A percentile compares a stretch with the other conserved stretches of the same genome.
Evolutionary conservation across 2,113 vertebrate genomes (phyloP).

Genomic region (Nansenia antarctica): DNA sequence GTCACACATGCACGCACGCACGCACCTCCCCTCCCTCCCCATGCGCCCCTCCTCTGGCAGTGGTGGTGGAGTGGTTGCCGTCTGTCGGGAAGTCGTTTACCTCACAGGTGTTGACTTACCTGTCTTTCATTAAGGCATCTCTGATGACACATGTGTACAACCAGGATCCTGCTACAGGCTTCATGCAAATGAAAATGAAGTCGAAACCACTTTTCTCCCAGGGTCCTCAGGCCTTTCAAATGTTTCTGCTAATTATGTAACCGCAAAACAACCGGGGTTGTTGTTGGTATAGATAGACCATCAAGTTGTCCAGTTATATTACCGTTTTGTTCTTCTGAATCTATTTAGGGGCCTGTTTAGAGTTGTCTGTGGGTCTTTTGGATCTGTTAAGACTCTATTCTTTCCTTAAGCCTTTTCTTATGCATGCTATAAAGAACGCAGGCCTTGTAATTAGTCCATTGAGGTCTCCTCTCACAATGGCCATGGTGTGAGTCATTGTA

Average conservation of each 20-base stretch:
- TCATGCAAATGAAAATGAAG: conserved; percentile 10
- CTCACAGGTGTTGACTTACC: conserved; percentile 40
- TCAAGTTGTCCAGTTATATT: not conserved
- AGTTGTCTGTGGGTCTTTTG: not conserved
- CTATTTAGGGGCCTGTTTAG: not conserved
- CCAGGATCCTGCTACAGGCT: conserved; percentile 5
- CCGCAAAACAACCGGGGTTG: not conserved
- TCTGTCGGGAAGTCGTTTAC: conserved; percentile 34
- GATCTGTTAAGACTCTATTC: not conserved
- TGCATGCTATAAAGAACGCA: conserved; percentile 10
- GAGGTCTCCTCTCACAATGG: not conserved
- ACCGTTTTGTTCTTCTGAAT: not conserved
- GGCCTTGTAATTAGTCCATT: conserved; percentile 3
- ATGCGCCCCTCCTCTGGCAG: no score
- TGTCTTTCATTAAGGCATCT: conserved; percentile 22
- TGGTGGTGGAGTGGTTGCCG: conserved; percentile 1
- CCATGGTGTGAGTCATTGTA: conserved; percentile 12
- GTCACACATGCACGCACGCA: not conserved
- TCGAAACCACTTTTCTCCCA: conserved; percentile 5
- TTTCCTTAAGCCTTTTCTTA: not conserved
- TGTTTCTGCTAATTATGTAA: not conserved
- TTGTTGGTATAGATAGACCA: not conserved
- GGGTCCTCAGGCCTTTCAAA: not conserved
- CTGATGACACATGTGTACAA: conserved; percentile 21
- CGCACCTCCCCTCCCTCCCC: not conserved